phyloP scores from a whole-genome alignment of 2,888 invertebrate species.

The Gastracanthus pulcherrimus region DNA sequence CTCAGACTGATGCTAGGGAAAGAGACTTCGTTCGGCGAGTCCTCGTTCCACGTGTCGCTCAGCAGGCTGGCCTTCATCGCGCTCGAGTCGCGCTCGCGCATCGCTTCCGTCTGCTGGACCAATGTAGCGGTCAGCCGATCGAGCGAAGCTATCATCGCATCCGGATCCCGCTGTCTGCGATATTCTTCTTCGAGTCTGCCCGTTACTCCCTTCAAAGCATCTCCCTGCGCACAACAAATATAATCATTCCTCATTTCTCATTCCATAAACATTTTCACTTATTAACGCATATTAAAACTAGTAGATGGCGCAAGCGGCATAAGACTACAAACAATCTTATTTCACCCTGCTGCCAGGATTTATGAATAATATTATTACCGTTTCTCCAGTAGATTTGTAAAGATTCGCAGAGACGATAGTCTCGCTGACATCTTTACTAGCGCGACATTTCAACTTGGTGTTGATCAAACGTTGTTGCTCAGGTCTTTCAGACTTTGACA shows the following conservation, averaged over 20 bases:
- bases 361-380: constrained; percentile 30
- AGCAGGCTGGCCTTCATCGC: constrained; percentile 75
- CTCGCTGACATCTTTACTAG: not conserved
- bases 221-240: too few relatives aligned
- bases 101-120: constrained; percentile 83
- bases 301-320: too few relatives aligned
- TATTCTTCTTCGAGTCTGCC: constrained; percentile 70
- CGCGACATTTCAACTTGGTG: not conserved
- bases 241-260: not conserved
- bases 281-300: too few relatives aligned
- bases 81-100: constrained; percentile 77
- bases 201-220: constrained; percentile 42
- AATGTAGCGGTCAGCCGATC: constrained; percentile 83
- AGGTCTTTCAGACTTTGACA: constrained; percentile 35
- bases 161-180: constrained; percentile 81
- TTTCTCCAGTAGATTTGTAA: constrained; percentile 11
- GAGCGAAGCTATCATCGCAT: constrained; percentile 84
- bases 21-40: constrained; percentile 88
- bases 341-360: too few relatives aligned
- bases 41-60: constrained; percentile 87
- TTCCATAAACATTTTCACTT: too few relatives aligned
- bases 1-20: constrained; percentile 90
- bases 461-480: too few relatives aligned
- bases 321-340: too few relatives aligned
- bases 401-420: too few relatives aligned